Evolutionary conservation across 2,888 invertebrate species (phyloP), one percentile per base, ranked within the genome.

Genomic region (Hydrotaea cyrtoneurina): DNA sequence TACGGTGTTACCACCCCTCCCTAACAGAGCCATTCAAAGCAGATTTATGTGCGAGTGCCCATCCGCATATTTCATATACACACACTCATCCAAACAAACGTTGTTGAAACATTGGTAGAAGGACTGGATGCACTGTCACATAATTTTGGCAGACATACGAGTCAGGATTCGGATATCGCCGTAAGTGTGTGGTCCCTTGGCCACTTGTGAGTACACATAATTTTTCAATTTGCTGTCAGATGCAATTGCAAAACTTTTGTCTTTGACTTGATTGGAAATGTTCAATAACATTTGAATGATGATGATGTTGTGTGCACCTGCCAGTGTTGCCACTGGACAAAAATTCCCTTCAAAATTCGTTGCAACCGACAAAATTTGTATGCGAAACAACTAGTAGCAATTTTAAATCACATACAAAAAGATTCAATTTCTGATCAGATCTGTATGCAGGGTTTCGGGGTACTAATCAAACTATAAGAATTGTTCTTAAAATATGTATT

Each of bases 191-290:
- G 73, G 55, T 55, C 21, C 55, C 21, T 39, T 31, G 53, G 69
- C 43, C 69, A 69, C 69, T 69, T 69, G 43, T 39, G 43, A 69
- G 46, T 69, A 46, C 69, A 69, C 46, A 62, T 74, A 74, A 74
- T 74, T 74, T 74, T 74, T 62, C 74, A 74, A 74, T 74, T 74
- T 74, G 74, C 74, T 74, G 74, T 74, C 74, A 74, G 59, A 46
- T 74, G 74, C 74, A 74, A 59, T 74, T 74, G 59, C 74, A 74
- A 74, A 74, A 74, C 59, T 59, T 74, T 74, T 74, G 74, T 74
- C 46, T 46, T 55, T 62, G 39, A 23, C 13, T 74, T 74, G 74
- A 74, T 74, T 74, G 43, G 59, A 62, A 73, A 74, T 74, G 59
- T 74, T 74, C 74, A 46, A 74, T 74, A 53, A 10, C 53, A 72